Conservation (phyloP, 1,140 invertebrate species). For the Temnothorax curvispinosus region DNA sequence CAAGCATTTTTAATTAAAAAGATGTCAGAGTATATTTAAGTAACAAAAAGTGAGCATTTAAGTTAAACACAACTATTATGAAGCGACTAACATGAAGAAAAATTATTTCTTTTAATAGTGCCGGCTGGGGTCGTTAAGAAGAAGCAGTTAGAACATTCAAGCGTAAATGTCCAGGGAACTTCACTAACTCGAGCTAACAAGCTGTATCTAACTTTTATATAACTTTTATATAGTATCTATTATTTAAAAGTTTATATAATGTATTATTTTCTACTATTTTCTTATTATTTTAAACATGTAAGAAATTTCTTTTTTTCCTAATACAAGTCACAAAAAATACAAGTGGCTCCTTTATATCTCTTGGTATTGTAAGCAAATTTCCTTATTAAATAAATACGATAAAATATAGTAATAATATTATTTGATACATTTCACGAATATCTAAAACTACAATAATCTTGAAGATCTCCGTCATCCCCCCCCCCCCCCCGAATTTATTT, state of each 20-base stretch:
- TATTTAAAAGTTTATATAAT: not conserved
- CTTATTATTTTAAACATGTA: slow-evolving; percentile 11
- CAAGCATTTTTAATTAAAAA: slow-evolving; percentile 5
- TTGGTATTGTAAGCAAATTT: not conserved
- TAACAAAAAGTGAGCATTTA: not conserved
- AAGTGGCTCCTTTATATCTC: not conserved
- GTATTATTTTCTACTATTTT: slow-evolving; percentile 25
- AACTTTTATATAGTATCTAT: not conserved
- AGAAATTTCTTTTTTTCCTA: not conserved
- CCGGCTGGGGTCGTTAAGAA: slow-evolving; percentile 67
- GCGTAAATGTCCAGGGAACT: not conserved
- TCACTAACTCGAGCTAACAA: not conserved
- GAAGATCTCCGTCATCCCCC: not conserved
- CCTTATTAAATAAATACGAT: not conserved
- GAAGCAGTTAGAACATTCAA: not conserved
- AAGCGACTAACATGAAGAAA: slow-evolving; percentile 4
- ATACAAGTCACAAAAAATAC: not conserved
- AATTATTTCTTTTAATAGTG: slow-evolving; percentile 63
- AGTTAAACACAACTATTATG: not conserved
- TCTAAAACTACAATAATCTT: not conserved
- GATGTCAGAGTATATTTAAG: not conserved
- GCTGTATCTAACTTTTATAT: not conserved
- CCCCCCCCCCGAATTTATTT: not conserved
- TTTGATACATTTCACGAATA: not conserved
- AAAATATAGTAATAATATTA: not conserved